Evolutionary conservation across 2,888 invertebrate genomes (phyloP), one percentile per base, ranked within the genome.

Genomic region (Drosophila villosipedis): DNA sequence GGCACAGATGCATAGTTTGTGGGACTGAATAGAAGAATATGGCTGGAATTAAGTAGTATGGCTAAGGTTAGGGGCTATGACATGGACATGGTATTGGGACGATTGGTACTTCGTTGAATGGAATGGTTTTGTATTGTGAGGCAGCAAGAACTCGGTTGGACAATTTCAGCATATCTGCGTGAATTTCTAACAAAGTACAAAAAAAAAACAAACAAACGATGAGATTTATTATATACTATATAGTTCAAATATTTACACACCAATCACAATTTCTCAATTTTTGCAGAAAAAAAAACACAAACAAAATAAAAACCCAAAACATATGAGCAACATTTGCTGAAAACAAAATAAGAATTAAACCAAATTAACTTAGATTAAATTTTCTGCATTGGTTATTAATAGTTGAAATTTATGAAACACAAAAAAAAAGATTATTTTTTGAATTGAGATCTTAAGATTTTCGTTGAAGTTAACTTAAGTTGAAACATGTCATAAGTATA

Each of bases 101-200:
- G 28, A 30, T 66, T 60, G 60, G 66, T 28, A 54, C 62, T 73
- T 66, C 28, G 54, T 57, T 76, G 52, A 59, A 12, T 55, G 47
- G 68, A 59, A 69, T 73, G 57, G 77, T 63, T 74, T 71, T 74
- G 60, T 73, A 74, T 82, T 47, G 57, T 54, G 64, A 74, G 64
- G 68, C 55, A 73, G 68, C 53, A 71, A 72, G 74, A 75, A 85
- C 80, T 87, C 80, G 83, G 84, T 86, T 86, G 90, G 88, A 86
- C 78, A 75, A 85, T 88, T 89, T 79, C 84, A 66, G 89, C 87
- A 86, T 86, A 89, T 86, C 84, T 85, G 89, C 84, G 73, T 82
- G 83, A 89, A 87, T 87, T 89, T 89, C 90, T 89, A 86, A 83
- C 90, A 87, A 84, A 89, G 90, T 89, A 86, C 90, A 89, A 85